These are phyloP conservation scores for Synchiropus splendidus DNA, from an alignment of 2,113 vertebrate species.

Conservation along the genomic window DNA sequence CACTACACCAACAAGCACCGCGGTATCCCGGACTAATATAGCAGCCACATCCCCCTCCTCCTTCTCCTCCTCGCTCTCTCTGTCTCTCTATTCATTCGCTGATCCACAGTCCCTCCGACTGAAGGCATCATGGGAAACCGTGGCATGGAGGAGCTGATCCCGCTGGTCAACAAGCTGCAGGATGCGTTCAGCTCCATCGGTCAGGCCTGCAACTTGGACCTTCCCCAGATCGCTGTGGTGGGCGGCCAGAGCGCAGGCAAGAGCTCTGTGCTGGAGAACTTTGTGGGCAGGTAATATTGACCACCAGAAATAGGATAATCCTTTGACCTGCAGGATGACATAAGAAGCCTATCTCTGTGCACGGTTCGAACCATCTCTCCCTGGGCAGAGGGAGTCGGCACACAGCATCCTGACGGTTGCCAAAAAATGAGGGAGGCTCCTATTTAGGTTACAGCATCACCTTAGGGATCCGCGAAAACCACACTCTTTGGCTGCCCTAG, in stretches of 20 bases:
- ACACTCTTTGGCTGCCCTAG: conserved; percentile 14
- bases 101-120: conserved; percentile 41
- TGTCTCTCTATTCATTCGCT: conserved; percentile 10
- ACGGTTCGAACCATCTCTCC: no score
- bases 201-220: conserved; percentile 82
- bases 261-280: conserved; percentile 88
- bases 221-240: conserved; percentile 85
- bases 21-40: conserved; percentile 56
- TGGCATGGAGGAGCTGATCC: conserved; percentile 90
- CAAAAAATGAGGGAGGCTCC: conserved; percentile 1
- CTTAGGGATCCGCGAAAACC: conserved; percentile 28
- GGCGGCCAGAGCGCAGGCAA: conserved; percentile 86
- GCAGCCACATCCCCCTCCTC: conserved; percentile 19
- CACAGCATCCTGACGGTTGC: conserved; percentile 10
- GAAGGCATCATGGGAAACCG: conserved; percentile 68
- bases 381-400: neutral
- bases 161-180: conserved; percentile 86
- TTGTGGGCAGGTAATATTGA: conserved; percentile 74
- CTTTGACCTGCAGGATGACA: conserved; percentile 46
- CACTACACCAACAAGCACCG: conserved; percentile 57
- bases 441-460: conserved; percentile 51
- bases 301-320: conserved; percentile 53
- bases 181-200: conserved; percentile 87
- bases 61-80: conserved; percentile 1
- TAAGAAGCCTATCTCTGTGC: conserved; percentile 43